Evolutionary conservation across 2,888 invertebrate genomes (phyloP), one percentile per base, ranked within the genome.

Genomic region (Coremacera marginata): DNA sequence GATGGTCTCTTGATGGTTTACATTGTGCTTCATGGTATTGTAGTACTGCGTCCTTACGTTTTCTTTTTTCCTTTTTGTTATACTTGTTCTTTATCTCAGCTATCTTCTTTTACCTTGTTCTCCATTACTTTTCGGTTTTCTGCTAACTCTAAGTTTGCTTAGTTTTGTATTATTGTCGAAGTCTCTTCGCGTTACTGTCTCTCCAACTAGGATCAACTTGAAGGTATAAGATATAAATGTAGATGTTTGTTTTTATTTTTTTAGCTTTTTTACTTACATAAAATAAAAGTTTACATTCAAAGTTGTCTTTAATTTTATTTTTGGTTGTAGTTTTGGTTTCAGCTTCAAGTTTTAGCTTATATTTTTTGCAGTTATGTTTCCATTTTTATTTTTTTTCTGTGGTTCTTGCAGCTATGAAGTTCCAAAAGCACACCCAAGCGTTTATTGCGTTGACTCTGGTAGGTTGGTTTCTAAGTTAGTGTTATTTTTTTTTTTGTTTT

Each of bases 1-100:
- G 81, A 79, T 80, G 80, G 72, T 77, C 77, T 79, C 79, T 80
- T 79, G 78, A 72, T 76, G 80, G 78, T 76, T 76, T 71, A 76
- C 76, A 76, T 76, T 60, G 63, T 63, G 31, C 51, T 52, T 19
- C 19, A 67, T 60, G 44, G 34, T 62, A 57, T 68, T 68, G 75
- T 70, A 44, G 60, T 62, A 27, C 49, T 25, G 49, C 51, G 55
- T 19, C 16, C 65, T 65, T 51, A 19, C 3, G 9, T 14, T 70
- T 49, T 49, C 8, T 22, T 67, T 22, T 44, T 14, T 19, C 1
- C 1, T 19, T 63, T 27, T 31, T 14, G 16, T 25, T 31, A 19
- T 65, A n/a, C 19, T 34, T 34, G n/a, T 37, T 31, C 31, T 19
- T 70, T 52, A 55, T 9, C 16, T 57, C 55, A 55, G 51, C 19